Percentiles rank a stretch among this genome's conserved stretches.
Conservation (phyloP, 23 tunicate species). For the Ciona savignyi region DNA sequence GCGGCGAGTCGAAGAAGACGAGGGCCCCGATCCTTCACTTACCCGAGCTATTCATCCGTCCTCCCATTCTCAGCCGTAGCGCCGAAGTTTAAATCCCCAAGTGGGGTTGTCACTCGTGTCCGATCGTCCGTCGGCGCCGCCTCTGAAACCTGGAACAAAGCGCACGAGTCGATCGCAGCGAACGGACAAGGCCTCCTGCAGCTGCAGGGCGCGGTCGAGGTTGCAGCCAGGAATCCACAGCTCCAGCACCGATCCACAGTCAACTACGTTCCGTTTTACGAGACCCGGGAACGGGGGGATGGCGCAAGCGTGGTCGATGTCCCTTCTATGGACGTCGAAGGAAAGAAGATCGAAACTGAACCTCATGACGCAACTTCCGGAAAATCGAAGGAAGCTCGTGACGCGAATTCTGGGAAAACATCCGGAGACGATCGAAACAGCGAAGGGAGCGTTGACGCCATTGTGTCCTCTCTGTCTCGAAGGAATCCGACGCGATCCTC, state of each 20-base stretch:
- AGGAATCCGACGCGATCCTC: background rate
- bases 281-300: slow-evolving; percentile 49
- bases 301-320: slow-evolving; percentile 59
- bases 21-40: slow-evolving; percentile 28
- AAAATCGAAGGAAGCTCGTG: background rate
- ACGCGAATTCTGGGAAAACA: background rate
- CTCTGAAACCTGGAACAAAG: slow-evolving; percentile 40
- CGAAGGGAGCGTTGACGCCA: slow-evolving; percentile 9
- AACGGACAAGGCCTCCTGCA: slow-evolving; percentile 54
- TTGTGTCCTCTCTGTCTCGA: slow-evolving; percentile 17
- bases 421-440: background rate
- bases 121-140: slow-evolving; percentile 9
- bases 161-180: slow-evolving; percentile 59
- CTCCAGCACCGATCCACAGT: slow-evolving; percentile 12
- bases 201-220: background rate
- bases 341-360: slow-evolving; percentile 31
- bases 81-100: background rate
- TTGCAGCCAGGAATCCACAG: background rate
- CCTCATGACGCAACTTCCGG: background rate
- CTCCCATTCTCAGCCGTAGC: background rate
- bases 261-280: slow-evolving; percentile 76
- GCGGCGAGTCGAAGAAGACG: background rate
- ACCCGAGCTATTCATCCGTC: slow-evolving; percentile 6
- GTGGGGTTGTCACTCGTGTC: background rate
- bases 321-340: slow-evolving; percentile 46